Evolutionary conservation across 30 jellyfish, hydroid and myxozoan species (phyloP), one percentile per base, ranked within the genome.

Genomic region (Rhopilema esculentum): DNA sequence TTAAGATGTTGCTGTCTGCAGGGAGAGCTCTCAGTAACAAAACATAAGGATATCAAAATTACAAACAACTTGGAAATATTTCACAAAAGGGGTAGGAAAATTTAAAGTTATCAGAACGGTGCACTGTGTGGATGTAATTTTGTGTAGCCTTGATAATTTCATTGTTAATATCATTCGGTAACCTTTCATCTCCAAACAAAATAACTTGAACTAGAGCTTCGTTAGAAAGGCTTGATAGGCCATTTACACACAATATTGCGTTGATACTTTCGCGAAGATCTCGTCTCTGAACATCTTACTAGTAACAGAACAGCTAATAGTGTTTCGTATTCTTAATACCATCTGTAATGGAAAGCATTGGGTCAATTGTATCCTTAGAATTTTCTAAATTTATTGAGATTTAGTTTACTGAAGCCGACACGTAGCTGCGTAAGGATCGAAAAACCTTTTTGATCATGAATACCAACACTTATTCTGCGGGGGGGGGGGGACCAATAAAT

Each of bases 371-470:
- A 52, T 75, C 86, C 67, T 51, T 49, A 50, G 52, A 75, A 50
- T 75, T 75, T 22, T 75, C 52, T 40, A 1, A 75, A 74, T 52
- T 75, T 75, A 49, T 74, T 75, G 72, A 75, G n/a, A n/a, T n/a
- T n/a, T n/a, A n/a, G n/a, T n/a, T n/a, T n/a, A n/a, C n/a, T n/a
- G n/a, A n/a, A n/a, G 86, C 86, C 48, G 23, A 75, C 86, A 51
- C 75, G 74, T 33, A 75, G 70, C 49, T 75, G 86, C 57, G 75
- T 75, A 33, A 75, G 86, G 25, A 75, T 75, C 22, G 86, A 73
- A 0, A 75, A 17, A 52, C 86, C 72, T 75, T 40, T 75, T 1
- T 73, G 86, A 75, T 75, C 72, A 50, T 75, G 75, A 50, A 75
- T 57, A 25, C 86, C 29, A 68, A 68, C 21, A 7, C 25, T 23